Percentiles rank a stretch among this genome's conserved stretches.
Conservation (phyloP, 2,797 vertebrate species). For the Harpagifer antarcticus region DNA sequence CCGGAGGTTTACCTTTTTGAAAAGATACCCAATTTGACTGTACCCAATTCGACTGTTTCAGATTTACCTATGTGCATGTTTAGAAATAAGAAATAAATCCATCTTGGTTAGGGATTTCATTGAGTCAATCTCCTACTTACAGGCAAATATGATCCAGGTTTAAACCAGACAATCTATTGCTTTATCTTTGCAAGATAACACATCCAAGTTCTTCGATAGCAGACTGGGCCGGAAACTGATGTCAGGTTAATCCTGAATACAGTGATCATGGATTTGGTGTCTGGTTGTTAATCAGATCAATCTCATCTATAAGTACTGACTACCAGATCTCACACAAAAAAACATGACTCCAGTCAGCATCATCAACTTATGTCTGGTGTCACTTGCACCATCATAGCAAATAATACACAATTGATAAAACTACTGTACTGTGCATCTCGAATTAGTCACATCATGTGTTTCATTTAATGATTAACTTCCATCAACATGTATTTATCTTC, state of each 20-base stretch:
- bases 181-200: constrained; percentile 37
- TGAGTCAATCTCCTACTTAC: neutral
- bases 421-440: neutral
- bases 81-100: neutral
- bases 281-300: constrained; percentile 4
- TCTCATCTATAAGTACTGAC: neutral
- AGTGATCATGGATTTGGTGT: neutral
- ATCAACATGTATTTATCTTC: neutral
- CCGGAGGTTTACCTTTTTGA: neutral
- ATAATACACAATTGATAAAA: neutral
- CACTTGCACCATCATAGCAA: constrained; percentile 3
- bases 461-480: neutral
- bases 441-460: neutral
- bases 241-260: constrained; percentile 19
- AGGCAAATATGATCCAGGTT: constrained; percentile 16
- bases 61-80: neutral
- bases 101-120: neutral
- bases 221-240: neutral
- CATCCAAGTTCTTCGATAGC: neutral
- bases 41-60: constrained; percentile 13
- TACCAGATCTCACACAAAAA: constrained; percentile 22
- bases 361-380: constrained; percentile 25
- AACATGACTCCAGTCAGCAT: constrained; percentile 29
- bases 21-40: constrained; percentile 12
- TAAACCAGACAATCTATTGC: neutral